Base-by-base conservation (phyloP, 2,888 invertebrate species). In the Pseudococcus viburni region DNA sequence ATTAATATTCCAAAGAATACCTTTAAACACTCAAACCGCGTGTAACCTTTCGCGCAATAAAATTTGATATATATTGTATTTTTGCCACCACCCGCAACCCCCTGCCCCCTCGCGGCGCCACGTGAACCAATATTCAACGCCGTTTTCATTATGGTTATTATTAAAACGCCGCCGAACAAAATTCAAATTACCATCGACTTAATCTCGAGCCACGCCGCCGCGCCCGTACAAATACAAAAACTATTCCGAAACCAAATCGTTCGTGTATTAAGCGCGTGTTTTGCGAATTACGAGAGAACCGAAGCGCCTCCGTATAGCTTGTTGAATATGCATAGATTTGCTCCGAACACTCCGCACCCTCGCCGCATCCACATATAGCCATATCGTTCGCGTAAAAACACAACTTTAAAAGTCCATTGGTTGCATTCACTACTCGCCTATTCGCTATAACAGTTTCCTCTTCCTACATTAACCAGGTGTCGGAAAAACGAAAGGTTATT, bases 31-130 rank as follows among this genome's bases (percentile, higher is more conserved):
- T 64, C 64, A 64, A 64, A 64, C 64, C 64, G 64, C 22, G 64
- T 64, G 64, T 64, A 64, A 64, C 64, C 64, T 64, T 64, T 64
- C 64, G 64, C 19, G 64, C 64, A 64, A 64, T 64, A 64, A 64
- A 64, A 64, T 64, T 64, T 64, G 19, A 33, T 33, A 64, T 64
- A 64, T 64, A 64, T 64, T 64, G 64, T 64, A 64, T 64, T 64
- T 64, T 22, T 19, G 64, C 64, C 64, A 33, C 26, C 26, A 33
- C 26, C 26, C 26, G n/a, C n/a, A n/a, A n/a, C n/a, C 22, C 64
- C 64, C 7, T 19, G 4, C 64, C 19, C n/a, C 19, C 64, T 64
- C 6, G 4, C 64, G 6, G 22, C 64, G 22, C 5, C 17, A 17
- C 51, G 12, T 15, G 51, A 12, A 6, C 46, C 9, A 64, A 64